These are phyloP conservation scores for Drosophila yakuba DNA, from an alignment of 1,140 invertebrate genomes.

Conservation along the genomic window DNA sequence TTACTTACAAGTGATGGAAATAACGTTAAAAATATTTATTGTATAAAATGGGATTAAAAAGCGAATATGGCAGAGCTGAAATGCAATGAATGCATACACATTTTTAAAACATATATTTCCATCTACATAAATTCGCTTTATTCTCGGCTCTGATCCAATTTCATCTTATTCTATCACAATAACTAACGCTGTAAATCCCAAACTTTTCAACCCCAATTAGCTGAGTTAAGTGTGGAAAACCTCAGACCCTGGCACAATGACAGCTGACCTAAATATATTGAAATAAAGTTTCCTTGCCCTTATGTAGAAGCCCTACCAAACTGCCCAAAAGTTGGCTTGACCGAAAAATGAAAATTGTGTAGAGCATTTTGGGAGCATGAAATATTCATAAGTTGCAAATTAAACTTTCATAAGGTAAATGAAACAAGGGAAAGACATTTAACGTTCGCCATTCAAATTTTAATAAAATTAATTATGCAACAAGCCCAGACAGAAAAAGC, in stretches of 20 bases:
- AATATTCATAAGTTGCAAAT: constrained; percentile 61
- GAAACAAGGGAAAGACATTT: constrained; percentile 74
- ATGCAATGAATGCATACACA: too few species aligned
- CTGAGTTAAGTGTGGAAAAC: constrained; percentile 48
- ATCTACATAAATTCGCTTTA: too few species aligned
- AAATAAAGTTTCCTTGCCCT: constrained; percentile 29
- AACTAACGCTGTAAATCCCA: constrained; percentile 8
- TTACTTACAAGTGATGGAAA: neutral
- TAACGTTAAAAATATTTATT: neutral
- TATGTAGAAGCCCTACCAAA: neutral
- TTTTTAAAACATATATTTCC: too few species aligned
- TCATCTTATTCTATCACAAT: constrained; percentile 19
- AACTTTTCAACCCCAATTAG: constrained; percentile 44
- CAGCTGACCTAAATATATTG: constrained; percentile 38
- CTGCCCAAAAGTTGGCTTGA: constrained; percentile 5
- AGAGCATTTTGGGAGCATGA: constrained; percentile 43
- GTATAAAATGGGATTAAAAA: too few species aligned
- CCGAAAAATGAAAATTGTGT: constrained; percentile 54
- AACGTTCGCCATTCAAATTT: constrained; percentile 67
- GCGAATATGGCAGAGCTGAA: too few species aligned
- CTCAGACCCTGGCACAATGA: constrained; percentile 26
- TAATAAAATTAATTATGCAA: constrained; percentile 71
- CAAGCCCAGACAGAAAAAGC: neutral
- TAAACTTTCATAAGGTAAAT: constrained; percentile 70
- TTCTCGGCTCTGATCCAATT: neutral